A percentile compares a stretch with the other conserved stretches of the same genome.
Evolutionary conservation across 2,113 vertebrate genomes (phyloP).

Genomic region (Bos javanicus): DNA sequence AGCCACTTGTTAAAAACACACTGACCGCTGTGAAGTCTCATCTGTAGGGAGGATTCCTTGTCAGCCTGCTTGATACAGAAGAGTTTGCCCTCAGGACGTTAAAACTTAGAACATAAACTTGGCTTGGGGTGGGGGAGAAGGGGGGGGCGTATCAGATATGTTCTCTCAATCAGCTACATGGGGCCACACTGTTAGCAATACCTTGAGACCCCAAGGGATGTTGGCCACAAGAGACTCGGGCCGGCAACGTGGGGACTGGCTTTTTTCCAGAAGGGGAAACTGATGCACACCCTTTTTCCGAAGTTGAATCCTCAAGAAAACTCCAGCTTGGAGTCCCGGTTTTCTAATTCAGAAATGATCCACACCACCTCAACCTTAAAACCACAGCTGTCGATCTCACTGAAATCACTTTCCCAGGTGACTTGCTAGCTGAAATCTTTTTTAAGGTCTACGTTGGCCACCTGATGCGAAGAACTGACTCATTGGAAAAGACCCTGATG

Average conservation of each 20-base stretch:
- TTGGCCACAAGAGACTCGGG: accelerated
- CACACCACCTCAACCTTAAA: not conserved
- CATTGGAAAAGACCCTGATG: too few species aligned
- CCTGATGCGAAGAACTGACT: too few species aligned
- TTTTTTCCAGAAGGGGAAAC: not conserved
- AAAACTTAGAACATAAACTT: not conserved
- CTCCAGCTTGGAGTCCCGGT: not conserved
- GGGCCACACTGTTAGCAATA: accelerated
- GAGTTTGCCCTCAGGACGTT: not conserved
- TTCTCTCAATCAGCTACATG: not conserved
- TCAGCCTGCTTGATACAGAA: not conserved
- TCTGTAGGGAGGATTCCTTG: not conserved
- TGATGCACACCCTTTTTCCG: not conserved
- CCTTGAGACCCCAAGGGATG: accelerated
- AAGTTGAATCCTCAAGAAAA: not conserved
- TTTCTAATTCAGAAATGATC: not conserved
- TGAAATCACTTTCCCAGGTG: not conserved
- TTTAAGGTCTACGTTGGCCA: not conserved
- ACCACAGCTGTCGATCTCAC: accelerated
- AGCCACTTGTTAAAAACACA: too few species aligned
- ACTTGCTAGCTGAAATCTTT: not conserved
- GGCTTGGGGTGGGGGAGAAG: accelerated
- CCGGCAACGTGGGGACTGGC: accelerated
- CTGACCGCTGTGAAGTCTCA: not conserved
- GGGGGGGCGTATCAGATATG: accelerated